Conservation (phyloP, 2,888 invertebrate genomes). For the Tineola bisselliella region DNA sequence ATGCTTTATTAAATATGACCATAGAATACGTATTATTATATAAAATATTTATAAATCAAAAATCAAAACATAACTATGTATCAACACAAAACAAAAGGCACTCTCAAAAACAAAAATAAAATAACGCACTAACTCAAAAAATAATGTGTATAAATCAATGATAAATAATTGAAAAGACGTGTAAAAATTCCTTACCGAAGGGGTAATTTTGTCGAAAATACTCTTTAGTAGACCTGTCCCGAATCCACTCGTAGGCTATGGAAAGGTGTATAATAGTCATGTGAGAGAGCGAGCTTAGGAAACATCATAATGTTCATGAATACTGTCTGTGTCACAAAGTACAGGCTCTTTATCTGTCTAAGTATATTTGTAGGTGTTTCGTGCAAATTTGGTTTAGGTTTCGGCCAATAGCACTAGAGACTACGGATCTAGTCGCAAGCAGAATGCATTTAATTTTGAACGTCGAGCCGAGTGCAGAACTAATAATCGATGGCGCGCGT, state of each 20-base stretch:
- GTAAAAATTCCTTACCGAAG: conserved; percentile 70
- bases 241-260: conserved; percentile 68
- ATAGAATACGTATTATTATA: conserved; percentile 13
- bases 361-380: conserved; percentile 56
- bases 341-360: conserved; percentile 65
- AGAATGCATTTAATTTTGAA: conserved; percentile 64
- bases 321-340: conserved; percentile 66
- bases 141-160: conserved; percentile 34
- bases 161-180: conserved; percentile 57
- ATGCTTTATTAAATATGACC: conserved; percentile 13
- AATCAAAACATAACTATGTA: conserved; percentile 28
- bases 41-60: conserved; percentile 18
- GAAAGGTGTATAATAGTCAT: conserved; percentile 68
- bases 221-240: conserved; percentile 70
- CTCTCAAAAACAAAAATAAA: conserved; percentile 40
- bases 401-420: conserved; percentile 66
- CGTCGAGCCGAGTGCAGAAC: conserved; percentile 64
- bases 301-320: conserved; percentile 44
- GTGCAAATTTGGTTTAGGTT: conserved; percentile 55
- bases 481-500: conserved; percentile 56
- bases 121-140: conserved; percentile 44
- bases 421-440: conserved; percentile 67
- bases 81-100: conserved; percentile 41
- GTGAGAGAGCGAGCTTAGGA: conserved; percentile 63
- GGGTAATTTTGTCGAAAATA: conserved; percentile 71